A percentile compares a stretch with the other conserved stretches of the same genome.
Conservation (phyloP, 2,888 invertebrate genomes). For the Antheraea yamamai region DNA sequence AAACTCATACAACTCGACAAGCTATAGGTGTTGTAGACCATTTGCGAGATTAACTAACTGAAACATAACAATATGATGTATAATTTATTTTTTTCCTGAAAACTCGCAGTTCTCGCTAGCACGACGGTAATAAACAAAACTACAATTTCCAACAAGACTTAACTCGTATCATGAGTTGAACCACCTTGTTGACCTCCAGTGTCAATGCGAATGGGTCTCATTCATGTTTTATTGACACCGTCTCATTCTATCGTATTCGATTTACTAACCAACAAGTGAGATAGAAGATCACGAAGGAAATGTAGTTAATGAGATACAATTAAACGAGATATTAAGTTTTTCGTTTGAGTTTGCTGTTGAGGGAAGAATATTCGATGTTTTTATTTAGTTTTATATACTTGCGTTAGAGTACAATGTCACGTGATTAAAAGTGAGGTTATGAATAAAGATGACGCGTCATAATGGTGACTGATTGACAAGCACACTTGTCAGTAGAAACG, state of each 20-base stretch:
- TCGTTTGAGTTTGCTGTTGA: background rate
- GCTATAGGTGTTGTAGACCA: too few relatives aligned
- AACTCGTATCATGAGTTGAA: conserved; percentile 53
- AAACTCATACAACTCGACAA: too few relatives aligned
- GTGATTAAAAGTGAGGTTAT: background rate
- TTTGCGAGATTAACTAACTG: background rate
- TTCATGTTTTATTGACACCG: conserved; percentile 49
- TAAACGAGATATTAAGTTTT: conserved; percentile 30
- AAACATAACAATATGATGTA: too few relatives aligned
- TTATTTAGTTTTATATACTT: background rate
- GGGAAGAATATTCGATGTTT: background rate
- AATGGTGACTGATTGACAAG: background rate
- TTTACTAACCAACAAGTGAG: conserved; percentile 36
- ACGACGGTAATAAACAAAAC: background rate
- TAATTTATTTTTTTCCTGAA: background rate
- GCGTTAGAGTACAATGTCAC: background rate
- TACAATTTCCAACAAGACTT: conserved; percentile 6
- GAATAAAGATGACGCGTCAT: background rate
- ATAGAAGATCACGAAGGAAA: conserved; percentile 36
- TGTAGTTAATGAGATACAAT: conserved; percentile 58
- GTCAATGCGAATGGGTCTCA: conserved; percentile 62
- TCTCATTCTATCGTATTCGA: conserved; percentile 38
- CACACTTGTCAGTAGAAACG: background rate
- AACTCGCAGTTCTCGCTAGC: background rate
- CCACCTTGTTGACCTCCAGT: conserved; percentile 70